Evolutionary conservation across 2,888 invertebrate genomes (phyloP), one percentile per base, ranked within the genome.

Genomic region (Epiblema foenella): DNA sequence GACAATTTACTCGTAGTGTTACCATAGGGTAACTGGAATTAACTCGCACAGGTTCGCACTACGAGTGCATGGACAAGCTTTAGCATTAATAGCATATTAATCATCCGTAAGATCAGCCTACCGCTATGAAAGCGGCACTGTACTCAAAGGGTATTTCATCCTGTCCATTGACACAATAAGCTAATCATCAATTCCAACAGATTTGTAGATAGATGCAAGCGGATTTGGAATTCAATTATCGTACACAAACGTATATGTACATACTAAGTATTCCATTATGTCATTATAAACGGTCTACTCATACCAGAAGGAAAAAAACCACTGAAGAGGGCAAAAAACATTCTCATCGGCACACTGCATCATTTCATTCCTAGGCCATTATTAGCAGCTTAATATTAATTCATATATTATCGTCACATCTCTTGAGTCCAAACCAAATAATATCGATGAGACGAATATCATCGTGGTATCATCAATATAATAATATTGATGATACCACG

Each of bases 131-230:
- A 57, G 39, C 72, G 62, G 46, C 20, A 69, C 24, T 24, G 63
- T 64, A 67, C 60, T 68, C 67, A 39, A 69, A 62, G 67, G 65
- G 46, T 59, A 72, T 46, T 62, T 57, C 42, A 70, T 64, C 33
- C 69, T 62, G 8, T 8, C 33, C 9, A 20, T 18, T 52, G 52
- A 52, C 62, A 68, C 57, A 69, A 65, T 62, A 51, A 56, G 29
- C 59, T 58, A 63, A 74, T 64, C 58, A 58, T 24, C 10, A n/a
- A 58, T 54, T 59, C 46, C 54, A 68, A 11, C 54, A 33, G 17
- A 68, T 17, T 17, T 11, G 18, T 64, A 37, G 29, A 33, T 12
- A 54, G 15, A 7, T 49, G 17, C 17, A 20, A 24, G 54, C 54
- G 24, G 24, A n/a, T 20, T 29, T n/a, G 29, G 29, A 29, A 7